Conservation (phyloP, 2,797 vertebrate species). For the Pteropus rufus region DNA sequence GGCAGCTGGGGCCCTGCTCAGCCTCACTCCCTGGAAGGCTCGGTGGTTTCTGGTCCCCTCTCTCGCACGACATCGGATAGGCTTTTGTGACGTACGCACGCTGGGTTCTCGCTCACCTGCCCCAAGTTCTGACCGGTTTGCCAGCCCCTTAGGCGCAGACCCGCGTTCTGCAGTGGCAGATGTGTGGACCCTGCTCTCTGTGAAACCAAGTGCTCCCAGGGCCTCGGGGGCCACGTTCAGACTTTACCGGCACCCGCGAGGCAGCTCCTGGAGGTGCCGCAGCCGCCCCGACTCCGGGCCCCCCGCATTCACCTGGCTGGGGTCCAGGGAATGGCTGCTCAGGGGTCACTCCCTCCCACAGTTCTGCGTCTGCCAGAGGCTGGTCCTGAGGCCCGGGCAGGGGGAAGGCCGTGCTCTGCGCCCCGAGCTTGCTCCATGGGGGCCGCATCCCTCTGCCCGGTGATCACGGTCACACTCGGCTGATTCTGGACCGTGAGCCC, state of each 20-base stretch:
- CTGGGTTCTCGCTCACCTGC: fast-evolving
- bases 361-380: neutral
- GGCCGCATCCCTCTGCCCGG: fast-evolving
- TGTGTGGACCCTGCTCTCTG: too few species aligned
- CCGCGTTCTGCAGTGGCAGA: neutral
- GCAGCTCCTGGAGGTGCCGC: too few species aligned
- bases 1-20: fast-evolving
- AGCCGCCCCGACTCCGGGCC: fast-evolving
- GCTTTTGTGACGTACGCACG: fast-evolving
- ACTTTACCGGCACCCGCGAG: neutral
- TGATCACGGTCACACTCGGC: neutral
- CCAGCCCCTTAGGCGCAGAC: neutral
- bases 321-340: neutral
- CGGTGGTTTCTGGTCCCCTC: fast-evolving
- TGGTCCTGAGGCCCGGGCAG: neutral
- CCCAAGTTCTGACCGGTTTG: neutral
- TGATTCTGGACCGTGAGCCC: neutral
- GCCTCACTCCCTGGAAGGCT: neutral
- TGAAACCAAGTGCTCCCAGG: neutral
- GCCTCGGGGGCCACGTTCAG: neutral
- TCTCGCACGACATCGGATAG: fast-evolving
- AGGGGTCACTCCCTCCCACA: fast-evolving
- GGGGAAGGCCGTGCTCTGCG: neutral
- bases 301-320: fast-evolving
- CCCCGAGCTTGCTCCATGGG: fast-evolving